Conservation (phyloP, 2,797 vertebrate species). For the Lepus oiostolus region DNA sequence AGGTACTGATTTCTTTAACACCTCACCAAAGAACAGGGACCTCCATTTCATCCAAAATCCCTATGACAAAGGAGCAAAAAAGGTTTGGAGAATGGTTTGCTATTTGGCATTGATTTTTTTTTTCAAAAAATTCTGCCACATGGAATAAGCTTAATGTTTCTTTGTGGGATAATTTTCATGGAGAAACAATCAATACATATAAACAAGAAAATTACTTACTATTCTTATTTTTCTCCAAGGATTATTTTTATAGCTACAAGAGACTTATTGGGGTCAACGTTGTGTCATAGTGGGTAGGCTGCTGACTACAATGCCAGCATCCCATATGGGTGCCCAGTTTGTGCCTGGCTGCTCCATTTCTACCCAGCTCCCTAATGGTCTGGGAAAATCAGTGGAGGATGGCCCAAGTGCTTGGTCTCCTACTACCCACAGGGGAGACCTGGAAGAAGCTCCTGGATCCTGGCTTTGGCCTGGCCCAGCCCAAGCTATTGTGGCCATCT, state of each 20-base stretch:
- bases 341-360: too few species aligned
- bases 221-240: background rate
- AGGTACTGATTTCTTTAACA: background rate
- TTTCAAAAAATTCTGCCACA: background rate
- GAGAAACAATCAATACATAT: background rate
- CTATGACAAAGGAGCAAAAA: background rate
- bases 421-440: too few species aligned
- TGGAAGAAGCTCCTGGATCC: too few species aligned
- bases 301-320: too few species aligned
- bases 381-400: too few species aligned
- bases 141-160: background rate
- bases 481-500: too few species aligned
- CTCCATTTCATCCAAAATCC: background rate
- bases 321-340: too few species aligned
- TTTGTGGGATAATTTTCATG: background rate
- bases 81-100: background rate
- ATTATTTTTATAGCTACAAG: background rate
- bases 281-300: too few species aligned
- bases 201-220: background rate
- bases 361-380: too few species aligned
- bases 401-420: too few species aligned
- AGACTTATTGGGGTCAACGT: too few species aligned
- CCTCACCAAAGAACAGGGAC: background rate
- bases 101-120: background rate
- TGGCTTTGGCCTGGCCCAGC: too few species aligned